Evolutionary conservation across 2,888 invertebrate species (phyloP), one percentile per base, ranked within the genome.

Genomic region (Leptura quadrifasciata): DNA sequence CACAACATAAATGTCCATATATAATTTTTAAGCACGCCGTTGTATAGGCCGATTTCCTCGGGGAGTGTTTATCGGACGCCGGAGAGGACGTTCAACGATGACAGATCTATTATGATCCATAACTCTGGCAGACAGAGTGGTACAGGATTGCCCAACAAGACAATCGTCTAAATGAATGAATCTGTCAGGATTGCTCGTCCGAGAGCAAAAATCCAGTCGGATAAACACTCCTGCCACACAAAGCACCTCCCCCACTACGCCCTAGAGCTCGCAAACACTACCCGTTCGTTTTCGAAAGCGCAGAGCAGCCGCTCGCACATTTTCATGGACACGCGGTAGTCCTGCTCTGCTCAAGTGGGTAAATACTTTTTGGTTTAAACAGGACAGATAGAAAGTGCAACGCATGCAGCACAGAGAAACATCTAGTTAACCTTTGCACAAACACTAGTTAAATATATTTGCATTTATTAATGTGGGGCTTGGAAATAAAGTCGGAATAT

Each of bases 321-420:
- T 76, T 63, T 69, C 71, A 64, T 81, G 83, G 74, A 78, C 72
- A 76, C 84, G 84, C 85, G 86, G 87, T 87, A 87, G 86, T 84
- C 87, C 87, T 87, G 86, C 86, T 83, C 85, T 84, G 76, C 76
- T 76, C 72, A 76, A 72, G 57, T 72, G 65, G 76, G 67, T 75
- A 58, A 74, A 77, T 67, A 71, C 65, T 72, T 70, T 57, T 75
- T 74, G 76, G 58, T 67, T 78, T 76, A 79, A 79, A 81, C 79
- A 85, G 85, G 83, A 84, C 81, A 83, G 83, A 85, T 80, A 84
- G 80, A 83, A 74, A 84, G 83, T 85, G 86, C 85, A 83, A 81
- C 79, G 79, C 87, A 87, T 87, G 87, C 87, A 87, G 87, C 87
- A 87, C 87, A 88, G 83, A 87, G 82, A 87, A 81, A 84, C 84